Evolutionary conservation across 2,888 invertebrate genomes (phyloP).

Genomic region (Archaeoteleia sp.): DNA sequence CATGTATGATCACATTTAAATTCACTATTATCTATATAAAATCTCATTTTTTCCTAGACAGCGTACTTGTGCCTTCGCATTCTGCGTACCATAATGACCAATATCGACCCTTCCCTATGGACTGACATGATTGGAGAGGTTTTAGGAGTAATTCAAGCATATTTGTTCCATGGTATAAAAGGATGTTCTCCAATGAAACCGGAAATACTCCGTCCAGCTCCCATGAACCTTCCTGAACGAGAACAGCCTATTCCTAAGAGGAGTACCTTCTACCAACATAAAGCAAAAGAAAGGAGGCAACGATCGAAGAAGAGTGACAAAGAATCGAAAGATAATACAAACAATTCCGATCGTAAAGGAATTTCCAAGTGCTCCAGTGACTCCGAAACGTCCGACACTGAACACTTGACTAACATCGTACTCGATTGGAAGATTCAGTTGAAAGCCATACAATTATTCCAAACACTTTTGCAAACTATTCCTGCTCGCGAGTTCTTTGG

Average conservation of each 20-base stretch:
- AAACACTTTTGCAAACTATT: constrained; percentile 58
- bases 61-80: constrained; percentile 61
- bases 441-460: constrained; percentile 58
- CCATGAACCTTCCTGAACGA: constrained; percentile 70
- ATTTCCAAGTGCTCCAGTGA: constrained; percentile 53
- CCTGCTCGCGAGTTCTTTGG: constrained; percentile 68
- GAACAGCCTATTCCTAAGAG: constrained; percentile 61
- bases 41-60: constrained; percentile 61
- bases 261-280: constrained; percentile 59
- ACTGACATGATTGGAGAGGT: constrained; percentile 64
- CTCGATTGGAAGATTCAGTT: constrained; percentile 43
- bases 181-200: constrained; percentile 60
- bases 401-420: constrained; percentile 10
- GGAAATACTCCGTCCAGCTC: constrained; percentile 65
- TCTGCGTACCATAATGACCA: constrained; percentile 55
- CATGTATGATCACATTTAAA: no score
- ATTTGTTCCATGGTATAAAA: constrained; percentile 67
- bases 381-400: constrained; percentile 51
- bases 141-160: constrained; percentile 67
- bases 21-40: no score
- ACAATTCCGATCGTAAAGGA: constrained; percentile 7
- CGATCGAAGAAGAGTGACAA: constrained; percentile 50
- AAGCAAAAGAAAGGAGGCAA: constrained; percentile 56
- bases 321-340: constrained; percentile 22
- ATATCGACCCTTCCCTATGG: constrained; percentile 52